These are phyloP conservation scores for Sandelia bainsii DNA, from an alignment of 2,797 vertebrate genomes.

Conservation along the genomic window DNA sequence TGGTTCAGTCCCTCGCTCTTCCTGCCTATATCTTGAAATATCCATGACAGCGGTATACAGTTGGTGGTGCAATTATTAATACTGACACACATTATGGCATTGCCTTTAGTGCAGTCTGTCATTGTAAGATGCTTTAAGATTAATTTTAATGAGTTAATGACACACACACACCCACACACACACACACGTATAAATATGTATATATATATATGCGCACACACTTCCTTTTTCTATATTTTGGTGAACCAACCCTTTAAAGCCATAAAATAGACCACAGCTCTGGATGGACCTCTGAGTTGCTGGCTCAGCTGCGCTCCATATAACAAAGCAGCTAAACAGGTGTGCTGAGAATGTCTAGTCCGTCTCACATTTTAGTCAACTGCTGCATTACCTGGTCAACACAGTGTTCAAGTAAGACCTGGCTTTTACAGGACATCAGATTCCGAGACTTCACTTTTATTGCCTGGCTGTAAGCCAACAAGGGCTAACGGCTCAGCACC, in stretches of 20 bases:
- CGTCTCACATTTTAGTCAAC: slow-evolving; percentile 59
- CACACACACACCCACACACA: too few relatives aligned
- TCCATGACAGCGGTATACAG: too few relatives aligned
- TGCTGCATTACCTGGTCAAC: slow-evolving; percentile 51
- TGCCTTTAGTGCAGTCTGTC: too few relatives aligned
- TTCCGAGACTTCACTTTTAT: slow-evolving; percentile 69
- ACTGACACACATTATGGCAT: too few relatives aligned
- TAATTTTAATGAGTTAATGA: too few relatives aligned
- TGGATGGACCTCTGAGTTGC: slow-evolving; percentile 10
- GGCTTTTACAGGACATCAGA: slow-evolving; percentile 62
- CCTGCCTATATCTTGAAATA: too few relatives aligned
- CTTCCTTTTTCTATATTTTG: slow-evolving; percentile 8
- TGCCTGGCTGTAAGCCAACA: slow-evolving; percentile 54
- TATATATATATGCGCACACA: too few relatives aligned
- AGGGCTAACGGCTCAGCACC: slow-evolving; percentile 62
- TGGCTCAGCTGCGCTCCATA: slow-evolving; percentile 2
- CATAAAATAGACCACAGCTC: slow-evolving; percentile 32
- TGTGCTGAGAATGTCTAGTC: slow-evolving; percentile 44
- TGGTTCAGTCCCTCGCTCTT: too few relatives aligned
- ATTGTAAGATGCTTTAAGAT: too few relatives aligned
- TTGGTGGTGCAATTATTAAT: too few relatives aligned
- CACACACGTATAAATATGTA: too few relatives aligned
- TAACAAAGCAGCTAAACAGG: slow-evolving; percentile 48
- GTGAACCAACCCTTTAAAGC: slow-evolving; percentile 24
- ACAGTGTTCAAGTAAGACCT: slow-evolving; percentile 58